These are phyloP conservation scores for Ophioninae sp. DNA, from an alignment of 2,888 invertebrate genomes.

Conservation along the genomic window DNA sequence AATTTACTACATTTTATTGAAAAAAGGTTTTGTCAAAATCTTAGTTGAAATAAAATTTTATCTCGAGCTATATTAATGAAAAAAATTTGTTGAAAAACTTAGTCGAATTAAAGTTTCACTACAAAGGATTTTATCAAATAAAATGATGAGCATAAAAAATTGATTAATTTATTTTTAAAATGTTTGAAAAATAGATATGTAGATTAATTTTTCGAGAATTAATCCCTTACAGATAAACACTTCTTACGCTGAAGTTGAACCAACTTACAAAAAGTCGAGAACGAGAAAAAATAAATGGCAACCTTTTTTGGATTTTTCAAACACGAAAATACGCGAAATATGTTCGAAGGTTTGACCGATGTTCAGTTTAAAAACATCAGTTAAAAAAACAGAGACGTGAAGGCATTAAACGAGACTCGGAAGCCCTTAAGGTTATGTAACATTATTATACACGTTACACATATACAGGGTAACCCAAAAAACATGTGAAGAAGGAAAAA, in stretches of 20 bases:
- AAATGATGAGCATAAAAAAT: not conserved
- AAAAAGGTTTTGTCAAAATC: too few relatives aligned
- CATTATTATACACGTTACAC: not conserved
- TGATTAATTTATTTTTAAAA: not conserved
- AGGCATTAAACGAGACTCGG: conserved; percentile 22
- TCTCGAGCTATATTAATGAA: too few relatives aligned
- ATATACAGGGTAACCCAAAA: too few relatives aligned
- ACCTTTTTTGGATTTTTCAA: not conserved
- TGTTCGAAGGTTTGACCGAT: conserved; percentile 1
- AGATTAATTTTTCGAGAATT: not conserved
- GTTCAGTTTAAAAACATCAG: not conserved
- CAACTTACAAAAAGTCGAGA: not conserved
- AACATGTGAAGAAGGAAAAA: too few relatives aligned
- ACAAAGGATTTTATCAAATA: not conserved
- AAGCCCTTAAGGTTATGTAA: conserved; percentile 38
- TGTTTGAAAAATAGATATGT: not conserved
- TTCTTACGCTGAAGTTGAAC: not conserved
- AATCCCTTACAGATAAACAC: not conserved
- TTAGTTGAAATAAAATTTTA: too few relatives aligned
- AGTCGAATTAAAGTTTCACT: too few relatives aligned
- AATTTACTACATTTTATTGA: too few relatives aligned
- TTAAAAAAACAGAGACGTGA: conserved; percentile 7
- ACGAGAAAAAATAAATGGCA: not conserved
- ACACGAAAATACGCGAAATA: not conserved
- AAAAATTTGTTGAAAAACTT: too few relatives aligned